Evolutionary conservation across 2,113 vertebrate genomes (phyloP).

Genomic region (Lontra canadensis): DNA sequence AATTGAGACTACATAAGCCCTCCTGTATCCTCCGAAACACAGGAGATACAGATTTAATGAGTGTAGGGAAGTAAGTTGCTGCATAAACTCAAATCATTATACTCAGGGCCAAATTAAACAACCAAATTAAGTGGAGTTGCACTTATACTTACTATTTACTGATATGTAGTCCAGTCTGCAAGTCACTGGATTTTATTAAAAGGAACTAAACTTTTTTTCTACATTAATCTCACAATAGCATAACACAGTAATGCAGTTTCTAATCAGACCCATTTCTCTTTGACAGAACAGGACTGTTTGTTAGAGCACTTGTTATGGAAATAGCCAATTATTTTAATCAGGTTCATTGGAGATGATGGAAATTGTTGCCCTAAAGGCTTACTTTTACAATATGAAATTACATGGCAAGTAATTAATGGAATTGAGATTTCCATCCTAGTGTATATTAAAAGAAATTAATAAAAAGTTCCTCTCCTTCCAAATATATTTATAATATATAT

Average conservation of each 20-base stretch:
- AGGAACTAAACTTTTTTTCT: background rate
- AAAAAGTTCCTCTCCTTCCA: conserved; percentile 41
- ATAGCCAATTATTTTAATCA: conserved; percentile 89
- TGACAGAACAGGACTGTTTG: conserved; percentile 81
- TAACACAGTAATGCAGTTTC: conserved; percentile 28
- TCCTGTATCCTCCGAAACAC: background rate
- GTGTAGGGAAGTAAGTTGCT: background rate
- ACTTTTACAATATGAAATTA: conserved; percentile 78
- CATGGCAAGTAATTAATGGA: conserved; percentile 69
- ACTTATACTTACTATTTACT: background rate
- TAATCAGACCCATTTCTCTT: conserved; percentile 62
- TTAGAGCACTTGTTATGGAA: conserved; percentile 81
- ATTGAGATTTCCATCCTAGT: conserved; percentile 58
- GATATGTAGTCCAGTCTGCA: background rate
- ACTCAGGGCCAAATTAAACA: background rate
- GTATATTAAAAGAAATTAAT: conserved; percentile 75
- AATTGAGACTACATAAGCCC: background rate
- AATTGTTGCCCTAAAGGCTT: conserved; percentile 82
- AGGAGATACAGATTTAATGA: background rate
- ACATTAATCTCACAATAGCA: conserved; percentile 22
- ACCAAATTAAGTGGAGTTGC: conserved; percentile 1
- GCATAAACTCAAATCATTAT: conserved; percentile 25
- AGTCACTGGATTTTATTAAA: conserved; percentile 38
- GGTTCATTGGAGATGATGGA: conserved; percentile 81
- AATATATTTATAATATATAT: background rate